Evolutionary conservation across 2,797 vertebrate species (phyloP), one percentile per base, ranked within the genome.

Genomic region (Gouania willdenowi): DNA sequence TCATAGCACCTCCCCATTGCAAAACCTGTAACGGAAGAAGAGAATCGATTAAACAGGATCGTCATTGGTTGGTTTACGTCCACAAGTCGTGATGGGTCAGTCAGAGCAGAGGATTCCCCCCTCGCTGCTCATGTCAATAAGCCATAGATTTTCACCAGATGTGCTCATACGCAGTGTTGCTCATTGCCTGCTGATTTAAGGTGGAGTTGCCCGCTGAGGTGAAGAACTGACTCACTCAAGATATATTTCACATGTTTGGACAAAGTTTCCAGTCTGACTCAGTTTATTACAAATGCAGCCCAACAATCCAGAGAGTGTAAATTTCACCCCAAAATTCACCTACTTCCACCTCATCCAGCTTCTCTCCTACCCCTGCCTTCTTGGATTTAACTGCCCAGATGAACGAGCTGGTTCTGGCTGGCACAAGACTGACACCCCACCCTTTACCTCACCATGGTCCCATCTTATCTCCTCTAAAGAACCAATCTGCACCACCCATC

Each of bases 31-130:
- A 61, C 71, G 42, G 58, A 71, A 61, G 53, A 67, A 75, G 71
- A 70, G 45, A 70, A 77, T 73, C 60, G 75, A 81, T 78, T 70
- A 69, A 77, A 59, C 50, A 58, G 62, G 23, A 77, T 77, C 56
- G 71, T 69, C 65, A 31, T 11, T 54, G 69, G 68, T 58, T 55
- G 47, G 41, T 59, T 52, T 51, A 56, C 65, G 60, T 63, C 52
- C 48, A 39, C 26, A 52, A 59, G 48, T 67, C 41, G 22, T 71
- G 43, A 63, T 40, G 59, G 32, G 30, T 54, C 30, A 15, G 39
- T 52, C 65, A 61, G 76, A 66, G 44, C 60, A 68, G 56, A 29
- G 31, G 26, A 20, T 31, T 47, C 41, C 6, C 5, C 15, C 1
- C 25, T 8, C 48, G 9, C 28, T 11, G 19, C 11, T 59, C 20